These are phyloP conservation scores for Eurystomus glaucurus DNA, from an alignment of 2,797 vertebrate species.

Conservation along the genomic window DNA sequence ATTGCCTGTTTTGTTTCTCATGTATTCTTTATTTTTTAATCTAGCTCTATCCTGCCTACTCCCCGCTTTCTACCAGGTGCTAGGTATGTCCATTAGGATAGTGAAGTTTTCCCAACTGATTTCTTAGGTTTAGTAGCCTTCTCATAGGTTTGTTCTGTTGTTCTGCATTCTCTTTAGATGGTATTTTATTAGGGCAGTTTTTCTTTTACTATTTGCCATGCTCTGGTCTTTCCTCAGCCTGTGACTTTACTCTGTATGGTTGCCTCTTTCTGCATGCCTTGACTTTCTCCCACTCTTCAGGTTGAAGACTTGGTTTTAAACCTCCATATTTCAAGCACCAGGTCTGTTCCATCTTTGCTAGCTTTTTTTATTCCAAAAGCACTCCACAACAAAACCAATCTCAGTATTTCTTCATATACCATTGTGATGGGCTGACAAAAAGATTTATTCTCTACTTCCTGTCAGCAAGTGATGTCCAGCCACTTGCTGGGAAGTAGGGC, in stretches of 20 bases:
- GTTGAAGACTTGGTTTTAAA: background rate
- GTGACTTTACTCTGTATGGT: background rate
- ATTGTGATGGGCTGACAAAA: background rate
- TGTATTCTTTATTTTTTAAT: background rate
- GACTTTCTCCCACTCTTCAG: background rate
- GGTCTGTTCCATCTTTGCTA: background rate
- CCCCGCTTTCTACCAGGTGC: background rate
- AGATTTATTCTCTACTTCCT: no score
- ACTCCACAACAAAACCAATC: background rate
- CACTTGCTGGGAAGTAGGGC: no score
- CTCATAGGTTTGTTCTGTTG: background rate
- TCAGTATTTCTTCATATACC: background rate
- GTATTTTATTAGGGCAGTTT: background rate
- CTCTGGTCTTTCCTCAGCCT: no score
- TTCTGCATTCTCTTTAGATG: background rate
- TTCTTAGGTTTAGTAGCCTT: background rate
- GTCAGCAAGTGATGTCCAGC: no score
- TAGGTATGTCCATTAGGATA: background rate
- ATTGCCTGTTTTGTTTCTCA: background rate
- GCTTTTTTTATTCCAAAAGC: background rate
- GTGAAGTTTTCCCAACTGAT: background rate
- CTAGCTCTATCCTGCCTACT: background rate
- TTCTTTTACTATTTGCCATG: background rate
- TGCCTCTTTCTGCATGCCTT: background rate
- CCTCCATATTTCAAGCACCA: background rate